Evolutionary conservation across 2,797 vertebrate species (phyloP).

Genomic region (Adelosebastes latens): DNA sequence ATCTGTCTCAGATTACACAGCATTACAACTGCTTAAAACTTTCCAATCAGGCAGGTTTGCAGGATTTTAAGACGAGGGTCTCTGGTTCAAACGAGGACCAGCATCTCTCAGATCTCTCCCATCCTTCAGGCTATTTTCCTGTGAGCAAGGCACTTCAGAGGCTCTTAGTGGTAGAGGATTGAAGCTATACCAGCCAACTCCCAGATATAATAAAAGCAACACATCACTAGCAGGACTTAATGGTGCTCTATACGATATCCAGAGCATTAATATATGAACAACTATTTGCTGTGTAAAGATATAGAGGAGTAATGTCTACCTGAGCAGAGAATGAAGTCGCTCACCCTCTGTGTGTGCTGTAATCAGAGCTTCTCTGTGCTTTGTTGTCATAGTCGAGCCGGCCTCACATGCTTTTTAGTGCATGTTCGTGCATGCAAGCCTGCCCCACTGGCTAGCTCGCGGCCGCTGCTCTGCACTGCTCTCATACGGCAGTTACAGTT

Average conservation of each 20-base stretch:
- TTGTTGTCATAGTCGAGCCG: background rate
- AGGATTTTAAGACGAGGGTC: background rate
- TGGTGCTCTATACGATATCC: background rate
- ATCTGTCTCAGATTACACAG: conserved; percentile 41
- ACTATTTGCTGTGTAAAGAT: background rate
- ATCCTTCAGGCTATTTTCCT: background rate
- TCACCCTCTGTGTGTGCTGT: rapidly evolving
- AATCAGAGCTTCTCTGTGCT: background rate
- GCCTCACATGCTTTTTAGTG: too few relatives aligned
- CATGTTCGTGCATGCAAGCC: background rate
- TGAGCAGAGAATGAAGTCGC: rapidly evolving
- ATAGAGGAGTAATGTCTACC: background rate
- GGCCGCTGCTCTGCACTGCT: too few relatives aligned
- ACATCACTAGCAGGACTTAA: background rate
- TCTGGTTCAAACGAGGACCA: background rate
- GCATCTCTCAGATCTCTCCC: background rate
- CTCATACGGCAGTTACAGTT: too few relatives aligned
- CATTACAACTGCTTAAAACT: background rate
- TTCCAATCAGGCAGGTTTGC: conserved; percentile 31
- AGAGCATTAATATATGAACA: background rate
- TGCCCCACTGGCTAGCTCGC: background rate
- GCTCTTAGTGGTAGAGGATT: background rate
- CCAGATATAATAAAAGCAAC: background rate
- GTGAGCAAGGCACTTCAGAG: background rate
- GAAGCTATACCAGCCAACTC: background rate